Evolutionary conservation across 2,888 invertebrate species (phyloP).

Genomic region (Rhamphomyia laevipes): DNA sequence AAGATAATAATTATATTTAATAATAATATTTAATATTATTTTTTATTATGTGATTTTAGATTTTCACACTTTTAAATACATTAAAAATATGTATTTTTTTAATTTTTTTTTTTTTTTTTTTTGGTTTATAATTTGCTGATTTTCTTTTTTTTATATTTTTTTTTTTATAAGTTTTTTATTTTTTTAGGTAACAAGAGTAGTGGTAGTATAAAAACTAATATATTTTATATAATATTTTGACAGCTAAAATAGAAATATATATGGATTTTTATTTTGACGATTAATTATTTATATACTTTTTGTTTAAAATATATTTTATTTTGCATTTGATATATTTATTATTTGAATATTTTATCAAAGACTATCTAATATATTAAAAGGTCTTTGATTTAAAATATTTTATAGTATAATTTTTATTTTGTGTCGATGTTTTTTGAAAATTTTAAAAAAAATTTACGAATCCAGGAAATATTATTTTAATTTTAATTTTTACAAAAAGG

Average conservation of each 20-base stretch:
- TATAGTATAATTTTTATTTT: too few relatives aligned
- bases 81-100: not conserved
- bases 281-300: too few relatives aligned
- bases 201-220: not conserved
- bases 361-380: too few relatives aligned
- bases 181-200: conserved; percentile 1
- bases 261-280: not conserved
- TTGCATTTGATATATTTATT: too few relatives aligned
- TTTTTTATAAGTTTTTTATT: not conserved
- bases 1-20: too few relatives aligned
- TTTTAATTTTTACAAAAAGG: not conserved
- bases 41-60: too few relatives aligned
- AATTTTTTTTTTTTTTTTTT: too few relatives aligned
- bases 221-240: not conserved
- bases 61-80: not conserved
- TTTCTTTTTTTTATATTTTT: not conserved
- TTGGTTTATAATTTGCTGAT: not conserved
- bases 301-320: too few relatives aligned
- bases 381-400: too few relatives aligned
- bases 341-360: too few relatives aligned
- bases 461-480: not conserved
- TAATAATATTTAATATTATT: too few relatives aligned
- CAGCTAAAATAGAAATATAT: conserved; percentile 1
- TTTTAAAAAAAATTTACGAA: not conserved
- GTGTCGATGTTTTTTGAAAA: not conserved